These are phyloP conservation scores for Temnothorax longispinosus DNA, from an alignment of 1,140 invertebrate species.

Conservation along the genomic window DNA sequence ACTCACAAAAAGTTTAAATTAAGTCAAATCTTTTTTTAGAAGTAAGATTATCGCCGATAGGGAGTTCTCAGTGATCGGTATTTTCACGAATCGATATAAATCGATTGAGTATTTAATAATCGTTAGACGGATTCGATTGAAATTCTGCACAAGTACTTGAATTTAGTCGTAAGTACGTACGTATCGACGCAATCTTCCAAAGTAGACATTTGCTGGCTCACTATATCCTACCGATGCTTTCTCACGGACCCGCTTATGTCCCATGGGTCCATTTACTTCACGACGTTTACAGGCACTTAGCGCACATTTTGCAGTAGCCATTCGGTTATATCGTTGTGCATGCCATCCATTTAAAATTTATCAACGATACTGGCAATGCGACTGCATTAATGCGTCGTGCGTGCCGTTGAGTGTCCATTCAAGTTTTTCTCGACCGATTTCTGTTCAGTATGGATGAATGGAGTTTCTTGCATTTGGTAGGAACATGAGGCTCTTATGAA, in stretches of 20 bases:
- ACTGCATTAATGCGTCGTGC: not conserved
- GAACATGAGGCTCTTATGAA: not conserved
- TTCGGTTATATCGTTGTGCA: conserved; percentile 12
- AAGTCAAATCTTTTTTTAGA: not conserved
- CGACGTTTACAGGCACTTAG: conserved; percentile 18
- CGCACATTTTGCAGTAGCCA: conserved; percentile 15
- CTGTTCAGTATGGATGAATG: not conserved
- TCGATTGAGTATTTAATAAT: conserved; percentile 18
- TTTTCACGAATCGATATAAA: conserved; percentile 26
- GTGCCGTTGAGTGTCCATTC: conserved; percentile 7
- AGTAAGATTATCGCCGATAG: not conserved
- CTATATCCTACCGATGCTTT: conserved; percentile 28
- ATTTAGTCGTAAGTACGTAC: conserved; percentile 18
- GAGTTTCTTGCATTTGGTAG: not conserved
- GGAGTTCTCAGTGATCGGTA: conserved; percentile 6
- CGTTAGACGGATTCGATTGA: conserved; percentile 11
- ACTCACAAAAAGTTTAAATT: not conserved
- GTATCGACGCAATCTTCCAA: conserved; percentile 59
- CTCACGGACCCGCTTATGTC: conserved; percentile 21
- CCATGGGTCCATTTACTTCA: conserved; percentile 45
- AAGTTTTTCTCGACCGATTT: conserved; percentile 18
- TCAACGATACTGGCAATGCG: not conserved
- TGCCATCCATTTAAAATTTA: conserved; percentile 45
- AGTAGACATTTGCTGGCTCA: conserved; percentile 52
- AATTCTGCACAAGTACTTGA: conserved; percentile 37